Percentiles rank a stretch among this genome's conserved stretches.
phyloP scores from a whole-genome alignment of 2,888 invertebrate genomes.

The Andricus curvator region DNA sequence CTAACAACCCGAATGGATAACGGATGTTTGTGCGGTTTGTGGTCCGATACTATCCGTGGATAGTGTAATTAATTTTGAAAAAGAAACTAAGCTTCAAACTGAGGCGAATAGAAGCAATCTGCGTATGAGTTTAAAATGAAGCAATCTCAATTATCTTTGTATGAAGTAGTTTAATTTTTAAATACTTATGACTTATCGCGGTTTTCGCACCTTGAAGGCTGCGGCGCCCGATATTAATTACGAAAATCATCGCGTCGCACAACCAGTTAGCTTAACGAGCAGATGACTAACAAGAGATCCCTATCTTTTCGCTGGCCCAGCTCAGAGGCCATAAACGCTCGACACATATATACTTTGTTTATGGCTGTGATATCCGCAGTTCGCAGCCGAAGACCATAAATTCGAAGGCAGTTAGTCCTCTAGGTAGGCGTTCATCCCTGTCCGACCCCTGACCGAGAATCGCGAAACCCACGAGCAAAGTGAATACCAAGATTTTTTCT shows the following conservation, averaged over 20 bases:
- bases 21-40: no score
- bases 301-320: constrained; percentile 59
- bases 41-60: no score
- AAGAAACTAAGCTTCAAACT: not conserved
- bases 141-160: not conserved
- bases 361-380: constrained; percentile 66
- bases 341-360: constrained; percentile 68
- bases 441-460: constrained; percentile 39
- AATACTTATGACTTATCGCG: not conserved
- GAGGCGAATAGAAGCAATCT: not conserved
- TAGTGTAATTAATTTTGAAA: no score
- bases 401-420: constrained; percentile 53
- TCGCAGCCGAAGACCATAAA: constrained; percentile 63
- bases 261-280: constrained; percentile 68
- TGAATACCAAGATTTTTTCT: constrained; percentile 31
- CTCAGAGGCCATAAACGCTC: constrained; percentile 59
- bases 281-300: constrained; percentile 67
- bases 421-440: constrained; percentile 36
- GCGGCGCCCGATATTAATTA: constrained; percentile 60
- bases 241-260: constrained; percentile 62
- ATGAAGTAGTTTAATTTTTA: not conserved
- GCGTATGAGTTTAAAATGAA: not conserved
- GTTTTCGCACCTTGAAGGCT: constrained; percentile 49
- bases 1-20: no score
- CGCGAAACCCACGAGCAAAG: constrained; percentile 29